Evolutionary conservation across 2,888 invertebrate species (phyloP).

Genomic region (Synergus japonicus): DNA sequence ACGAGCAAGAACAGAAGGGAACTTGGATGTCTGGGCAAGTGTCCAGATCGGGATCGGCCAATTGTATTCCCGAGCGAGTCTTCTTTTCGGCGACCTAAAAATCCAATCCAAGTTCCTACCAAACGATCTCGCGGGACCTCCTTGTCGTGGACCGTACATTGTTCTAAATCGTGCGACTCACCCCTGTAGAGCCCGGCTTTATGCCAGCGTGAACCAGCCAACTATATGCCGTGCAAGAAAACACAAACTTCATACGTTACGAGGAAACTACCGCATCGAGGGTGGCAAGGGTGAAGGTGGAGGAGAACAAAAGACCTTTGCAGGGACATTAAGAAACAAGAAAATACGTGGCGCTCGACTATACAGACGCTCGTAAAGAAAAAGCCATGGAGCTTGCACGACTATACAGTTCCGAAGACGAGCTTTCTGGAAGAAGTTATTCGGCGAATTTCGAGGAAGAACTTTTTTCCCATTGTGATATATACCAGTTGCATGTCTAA

Average conservation of each 20-base stretch:
- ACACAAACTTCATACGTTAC: conserved; percentile 63
- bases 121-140: conserved; percentile 55
- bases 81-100: conserved; percentile 55
- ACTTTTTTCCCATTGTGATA: conserved; percentile 17
- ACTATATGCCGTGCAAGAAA: conserved; percentile 59
- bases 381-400: conserved; percentile 40
- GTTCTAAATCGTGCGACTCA: conserved; percentile 53
- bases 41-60: conserved; percentile 53
- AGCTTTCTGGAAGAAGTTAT: conserved; percentile 36
- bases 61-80: conserved; percentile 47
- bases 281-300: conserved; percentile 45
- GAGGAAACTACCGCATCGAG: conserved; percentile 60
- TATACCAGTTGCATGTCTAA: neutral
- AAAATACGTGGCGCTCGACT: conserved; percentile 61
- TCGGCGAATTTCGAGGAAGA: conserved; percentile 25
- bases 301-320: conserved; percentile 65
- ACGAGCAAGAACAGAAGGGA: conserved; percentile 33
- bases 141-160: conserved; percentile 46
- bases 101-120: conserved; percentile 60
- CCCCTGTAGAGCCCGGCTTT: conserved; percentile 52
- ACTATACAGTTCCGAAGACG: conserved; percentile 3
- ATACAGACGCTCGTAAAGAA: conserved; percentile 44
- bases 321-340: conserved; percentile 63
- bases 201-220: conserved; percentile 61
- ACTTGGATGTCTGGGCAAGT: conserved; percentile 47